A percentile compares a stretch with the other conserved stretches of the same genome.
These are phyloP conservation scores for Gorsachius magnificus DNA, from an alignment of 2,797 vertebrate species.

Conservation along the genomic window DNA sequence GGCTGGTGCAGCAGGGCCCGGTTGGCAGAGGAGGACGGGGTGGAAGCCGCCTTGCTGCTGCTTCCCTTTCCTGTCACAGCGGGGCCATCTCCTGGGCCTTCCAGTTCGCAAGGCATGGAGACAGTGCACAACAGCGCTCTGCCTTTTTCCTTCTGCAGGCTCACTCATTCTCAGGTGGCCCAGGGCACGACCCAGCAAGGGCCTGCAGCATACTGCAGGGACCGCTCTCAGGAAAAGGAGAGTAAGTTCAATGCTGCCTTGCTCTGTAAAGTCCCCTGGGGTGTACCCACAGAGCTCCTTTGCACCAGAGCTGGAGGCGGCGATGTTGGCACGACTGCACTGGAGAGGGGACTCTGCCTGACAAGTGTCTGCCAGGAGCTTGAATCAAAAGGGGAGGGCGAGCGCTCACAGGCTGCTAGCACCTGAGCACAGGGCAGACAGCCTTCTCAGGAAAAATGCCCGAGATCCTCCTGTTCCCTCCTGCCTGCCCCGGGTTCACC, in stretches of 20 bases:
- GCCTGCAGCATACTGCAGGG: too few relatives aligned
- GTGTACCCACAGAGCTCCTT: background rate
- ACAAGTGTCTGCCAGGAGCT: background rate
- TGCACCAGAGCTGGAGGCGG: background rate
- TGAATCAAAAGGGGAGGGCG: background rate
- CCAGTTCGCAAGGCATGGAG: background rate
- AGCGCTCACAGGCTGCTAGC: background rate
- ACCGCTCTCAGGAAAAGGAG: too few relatives aligned
- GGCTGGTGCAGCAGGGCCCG: background rate
- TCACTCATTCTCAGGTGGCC: too few relatives aligned
- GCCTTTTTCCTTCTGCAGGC: background rate
- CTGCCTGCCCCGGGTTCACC: background rate
- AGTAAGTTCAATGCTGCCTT: background rate
- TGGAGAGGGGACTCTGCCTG: background rate
- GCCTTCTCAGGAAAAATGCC: background rate
- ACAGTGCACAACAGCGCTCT: too few relatives aligned
- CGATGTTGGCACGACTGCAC: background rate
- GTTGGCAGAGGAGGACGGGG: background rate
- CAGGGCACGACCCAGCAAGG: fast-evolving
- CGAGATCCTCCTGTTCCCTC: background rate
- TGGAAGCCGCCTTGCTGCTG: background rate
- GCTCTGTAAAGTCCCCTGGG: too few relatives aligned
- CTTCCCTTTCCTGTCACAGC: background rate
- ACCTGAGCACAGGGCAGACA: background rate
- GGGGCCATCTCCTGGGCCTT: background rate